Conservation (phyloP, 2,888 invertebrate genomes). For the Tridacna crocea region DNA sequence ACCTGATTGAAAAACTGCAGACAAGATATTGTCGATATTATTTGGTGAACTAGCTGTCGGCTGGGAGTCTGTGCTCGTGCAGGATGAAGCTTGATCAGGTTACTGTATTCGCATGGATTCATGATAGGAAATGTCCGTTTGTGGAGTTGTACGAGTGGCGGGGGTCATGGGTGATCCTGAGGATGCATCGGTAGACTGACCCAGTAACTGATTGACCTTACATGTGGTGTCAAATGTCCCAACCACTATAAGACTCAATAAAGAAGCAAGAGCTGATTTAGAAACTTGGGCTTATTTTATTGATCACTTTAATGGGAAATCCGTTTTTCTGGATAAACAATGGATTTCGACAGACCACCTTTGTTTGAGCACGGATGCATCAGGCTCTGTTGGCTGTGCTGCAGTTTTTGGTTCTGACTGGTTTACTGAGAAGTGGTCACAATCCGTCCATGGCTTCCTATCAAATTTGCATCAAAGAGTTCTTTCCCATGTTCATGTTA, state of each 20-base stretch:
- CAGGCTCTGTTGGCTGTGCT: slow-evolving; percentile 38
- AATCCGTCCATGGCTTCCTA: too few species aligned
- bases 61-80: too few species aligned
- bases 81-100: too few species aligned
- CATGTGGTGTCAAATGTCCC: slow-evolving; percentile 27
- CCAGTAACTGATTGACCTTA: slow-evolving; percentile 49
- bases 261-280: slow-evolving; percentile 42
- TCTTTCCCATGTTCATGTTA: too few species aligned
- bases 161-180: too few species aligned
- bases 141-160: too few species aligned
- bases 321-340: slow-evolving; percentile 43
- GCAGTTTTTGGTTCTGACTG: slow-evolving; percentile 40
- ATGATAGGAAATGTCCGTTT: too few species aligned
- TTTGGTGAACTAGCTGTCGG: too few species aligned
- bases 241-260: slow-evolving; percentile 18
- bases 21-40: too few species aligned
- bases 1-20: slow-evolving; percentile 9
- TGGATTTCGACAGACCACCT: slow-evolving; percentile 29
- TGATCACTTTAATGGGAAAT: slow-evolving; percentile 46
- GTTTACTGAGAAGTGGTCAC: slow-evolving; percentile 31
- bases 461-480: too few species aligned
- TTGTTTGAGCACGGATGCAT: slow-evolving; percentile 40
- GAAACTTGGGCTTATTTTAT: slow-evolving; percentile 42
- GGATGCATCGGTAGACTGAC: too few species aligned
- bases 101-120: too few species aligned